phyloP scores from a whole-genome alignment of 2,113 vertebrate species.

The Rutilus rutilus region DNA sequence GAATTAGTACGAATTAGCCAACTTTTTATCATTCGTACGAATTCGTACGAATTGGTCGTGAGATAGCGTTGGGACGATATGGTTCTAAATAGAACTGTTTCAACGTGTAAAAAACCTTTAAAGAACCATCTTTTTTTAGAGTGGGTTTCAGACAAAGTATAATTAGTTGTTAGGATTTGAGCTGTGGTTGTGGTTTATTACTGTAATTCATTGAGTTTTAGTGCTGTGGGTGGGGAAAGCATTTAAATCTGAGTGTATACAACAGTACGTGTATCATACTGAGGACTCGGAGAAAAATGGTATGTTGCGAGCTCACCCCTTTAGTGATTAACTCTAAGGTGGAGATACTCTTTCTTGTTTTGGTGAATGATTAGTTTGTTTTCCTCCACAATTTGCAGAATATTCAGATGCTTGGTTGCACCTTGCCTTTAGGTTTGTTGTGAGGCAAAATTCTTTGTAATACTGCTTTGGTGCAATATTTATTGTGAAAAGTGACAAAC shows the following conservation, averaged over 20 bases:
- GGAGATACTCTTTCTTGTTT: no score
- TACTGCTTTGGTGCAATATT: neutral
- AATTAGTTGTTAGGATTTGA: constrained; percentile 27
- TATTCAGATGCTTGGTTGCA: neutral
- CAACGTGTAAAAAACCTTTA: no score
- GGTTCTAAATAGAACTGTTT: no score
- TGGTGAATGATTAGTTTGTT: neutral
- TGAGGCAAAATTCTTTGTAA: neutral
- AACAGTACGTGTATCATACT: neutral
- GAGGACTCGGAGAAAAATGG: neutral
- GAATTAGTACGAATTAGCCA: no score
- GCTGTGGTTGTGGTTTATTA: constrained; percentile 20
- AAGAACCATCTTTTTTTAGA: no score
- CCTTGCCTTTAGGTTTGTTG: neutral
- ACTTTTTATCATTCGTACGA: no score
- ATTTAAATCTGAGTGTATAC: neutral
- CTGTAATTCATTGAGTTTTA: neutral
- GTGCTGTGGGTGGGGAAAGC: neutral
- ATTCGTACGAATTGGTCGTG: no score
- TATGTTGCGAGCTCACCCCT: neutral
- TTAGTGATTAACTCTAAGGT: neutral
- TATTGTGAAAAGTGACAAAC: neutral
- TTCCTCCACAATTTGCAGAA: neutral
- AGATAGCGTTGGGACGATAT: no score
- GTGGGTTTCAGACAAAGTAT: neutral